Percentiles rank a stretch among this genome's conserved stretches.
Conservation (phyloP, 2,888 invertebrate species). For the Drosophila quinaria region DNA sequence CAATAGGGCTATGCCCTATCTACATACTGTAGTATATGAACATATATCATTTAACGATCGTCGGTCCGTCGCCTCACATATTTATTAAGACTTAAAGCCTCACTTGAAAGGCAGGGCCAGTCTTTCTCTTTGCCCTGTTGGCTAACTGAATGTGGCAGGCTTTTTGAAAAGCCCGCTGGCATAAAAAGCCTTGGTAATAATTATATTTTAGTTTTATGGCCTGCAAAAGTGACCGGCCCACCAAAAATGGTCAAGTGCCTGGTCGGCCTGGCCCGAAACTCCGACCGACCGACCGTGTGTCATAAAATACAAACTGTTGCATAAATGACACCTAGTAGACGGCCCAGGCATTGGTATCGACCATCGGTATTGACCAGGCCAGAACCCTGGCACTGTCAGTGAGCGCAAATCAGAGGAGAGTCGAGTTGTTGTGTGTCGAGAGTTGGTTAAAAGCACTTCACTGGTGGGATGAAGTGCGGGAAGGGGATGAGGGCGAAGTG, state of each 20-base stretch:
- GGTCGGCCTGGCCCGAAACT: slow-evolving; percentile 9
- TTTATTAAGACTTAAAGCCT: slow-evolving; percentile 73
- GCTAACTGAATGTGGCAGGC: slow-evolving; percentile 9
- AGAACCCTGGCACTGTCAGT: background rate
- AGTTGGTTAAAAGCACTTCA: slow-evolving; percentile 71
- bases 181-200: slow-evolving; percentile 64
- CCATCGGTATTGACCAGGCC: background rate
- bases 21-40: background rate
- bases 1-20: slow-evolving; percentile 17
- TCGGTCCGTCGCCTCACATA: slow-evolving; percentile 52
- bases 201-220: slow-evolving; percentile 77
- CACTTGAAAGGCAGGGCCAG: slow-evolving; percentile 33
- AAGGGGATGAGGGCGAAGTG: background rate
- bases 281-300: slow-evolving; percentile 30
- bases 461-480: background rate
- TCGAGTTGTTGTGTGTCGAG: slow-evolving; percentile 33
- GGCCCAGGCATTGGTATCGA: slow-evolving; percentile 15
- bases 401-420: slow-evolving; percentile 20
- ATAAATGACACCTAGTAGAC: slow-evolving; percentile 81
- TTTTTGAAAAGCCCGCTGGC: slow-evolving; percentile 36
- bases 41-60: slow-evolving; percentile 60
- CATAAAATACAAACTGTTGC: slow-evolving; percentile 80
- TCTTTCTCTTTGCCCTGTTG: slow-evolving; percentile 1
- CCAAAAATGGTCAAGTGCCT: slow-evolving; percentile 60
- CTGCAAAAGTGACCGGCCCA: slow-evolving; percentile 77